Conservation (phyloP, 1,140 invertebrate species). For the Portunus trituberculatus region DNA sequence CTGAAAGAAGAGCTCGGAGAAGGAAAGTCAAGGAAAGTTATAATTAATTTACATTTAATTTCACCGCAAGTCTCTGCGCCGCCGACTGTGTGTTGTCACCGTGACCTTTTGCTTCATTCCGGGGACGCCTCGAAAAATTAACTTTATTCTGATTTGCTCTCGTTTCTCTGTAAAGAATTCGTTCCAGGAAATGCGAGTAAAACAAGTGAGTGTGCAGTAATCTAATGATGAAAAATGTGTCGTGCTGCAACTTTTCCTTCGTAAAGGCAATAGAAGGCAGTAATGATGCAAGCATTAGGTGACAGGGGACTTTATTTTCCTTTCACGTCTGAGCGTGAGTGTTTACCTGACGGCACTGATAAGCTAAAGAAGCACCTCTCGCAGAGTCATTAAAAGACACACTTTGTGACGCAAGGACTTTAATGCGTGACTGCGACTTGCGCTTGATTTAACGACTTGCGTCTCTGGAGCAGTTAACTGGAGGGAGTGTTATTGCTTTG, state of each 20-base stretch:
- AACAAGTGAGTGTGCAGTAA: background rate
- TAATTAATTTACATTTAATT: constrained; percentile 25
- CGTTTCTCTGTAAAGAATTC: background rate
- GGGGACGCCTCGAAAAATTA: background rate
- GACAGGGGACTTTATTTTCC: background rate
- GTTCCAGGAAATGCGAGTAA: background rate
- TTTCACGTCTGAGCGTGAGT: background rate
- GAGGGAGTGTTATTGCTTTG: background rate
- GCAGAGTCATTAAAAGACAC: background rate
- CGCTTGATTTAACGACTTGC: background rate
- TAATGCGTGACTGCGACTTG: too few relatives aligned
- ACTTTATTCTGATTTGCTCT: background rate
- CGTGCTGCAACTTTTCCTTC: background rate
- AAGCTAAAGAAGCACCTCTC: background rate
- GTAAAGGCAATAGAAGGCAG: too few relatives aligned
- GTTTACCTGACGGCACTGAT: background rate
- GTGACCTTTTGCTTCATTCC: background rate
- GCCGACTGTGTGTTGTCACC: too few relatives aligned
- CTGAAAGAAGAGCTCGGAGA: background rate
- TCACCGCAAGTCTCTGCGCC: background rate
- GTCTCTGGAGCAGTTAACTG: background rate
- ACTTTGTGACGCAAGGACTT: background rate
- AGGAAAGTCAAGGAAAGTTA: background rate
- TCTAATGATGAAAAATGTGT: background rate
- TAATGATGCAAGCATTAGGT: background rate